phyloP scores from a whole-genome alignment of 2,113 vertebrate genomes.

The Hystrix brachyura region DNA sequence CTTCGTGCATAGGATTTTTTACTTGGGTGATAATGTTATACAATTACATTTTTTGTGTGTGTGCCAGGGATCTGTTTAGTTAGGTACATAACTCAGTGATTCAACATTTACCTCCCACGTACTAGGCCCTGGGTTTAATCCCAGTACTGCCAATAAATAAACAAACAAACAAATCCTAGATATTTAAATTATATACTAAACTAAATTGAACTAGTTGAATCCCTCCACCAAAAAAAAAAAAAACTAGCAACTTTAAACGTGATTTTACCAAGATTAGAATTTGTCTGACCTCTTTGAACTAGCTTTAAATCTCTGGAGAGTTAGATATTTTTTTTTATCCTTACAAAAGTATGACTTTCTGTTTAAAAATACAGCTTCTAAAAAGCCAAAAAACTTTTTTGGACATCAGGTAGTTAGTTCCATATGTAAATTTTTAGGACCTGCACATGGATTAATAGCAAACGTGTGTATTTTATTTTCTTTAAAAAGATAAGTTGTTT shows the following conservation, averaged over 20 bases:
- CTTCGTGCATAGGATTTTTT: neutral
- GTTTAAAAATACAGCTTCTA: slow-evolving; percentile 14
- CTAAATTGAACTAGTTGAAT: neutral
- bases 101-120: neutral
- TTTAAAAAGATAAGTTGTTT: slow-evolving; percentile 34
- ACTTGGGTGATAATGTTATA: neutral
- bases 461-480: slow-evolving; percentile 16
- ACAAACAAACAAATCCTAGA: neutral
- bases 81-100: neutral
- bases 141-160: neutral
- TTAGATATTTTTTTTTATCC: slow-evolving; percentile 49
- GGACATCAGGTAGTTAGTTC: neutral
- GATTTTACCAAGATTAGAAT: slow-evolving; percentile 58
- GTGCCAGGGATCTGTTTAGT: neutral
- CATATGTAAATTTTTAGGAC: slow-evolving; percentile 33
- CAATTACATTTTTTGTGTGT: neutral
- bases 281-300: slow-evolving; percentile 49
- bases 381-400: slow-evolving; percentile 8
- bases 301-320: slow-evolving; percentile 55
- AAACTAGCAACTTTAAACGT: slow-evolving; percentile 13
- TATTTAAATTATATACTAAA: neutral
- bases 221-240: neutral
- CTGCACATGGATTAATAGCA: neutral
- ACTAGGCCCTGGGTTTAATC: neutral
- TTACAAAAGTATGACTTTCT: slow-evolving; percentile 57